Base-by-base conservation (phyloP, 2,797 vertebrate genomes). In the Oryzias sinensis region DNA sequence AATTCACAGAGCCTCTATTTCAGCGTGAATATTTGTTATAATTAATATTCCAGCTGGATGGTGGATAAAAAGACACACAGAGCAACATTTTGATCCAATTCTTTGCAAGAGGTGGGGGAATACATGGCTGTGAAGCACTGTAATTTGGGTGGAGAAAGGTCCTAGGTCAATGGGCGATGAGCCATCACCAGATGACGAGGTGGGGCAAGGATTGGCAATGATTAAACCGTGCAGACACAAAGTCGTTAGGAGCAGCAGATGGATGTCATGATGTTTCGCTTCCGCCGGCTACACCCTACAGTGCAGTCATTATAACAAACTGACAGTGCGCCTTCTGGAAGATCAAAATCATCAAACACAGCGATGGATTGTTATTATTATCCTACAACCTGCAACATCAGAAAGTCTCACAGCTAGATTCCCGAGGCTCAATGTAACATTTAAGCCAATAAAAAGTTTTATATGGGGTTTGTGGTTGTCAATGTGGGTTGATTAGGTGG, bases 191-290 rank as follows among this genome's bases (percentile, higher is more conserved):
- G 59, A 55, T 41, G 60, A 53, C 70, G 56, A 53, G 54, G 4
- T 0, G 62, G 44, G 44, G 52, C 13, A 40, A 43, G 61, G 46
- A 60, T 29, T 57, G 70, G 59, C 59, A 57, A 68, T 81, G 81
- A 86, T 81, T 87, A 82, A 80, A 84, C 72, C 9, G 2, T 59
- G 59, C 79, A 70, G 78, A 83, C 71, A 74, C 81, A 84, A 78
- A 84, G 79, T 82, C 72, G 69, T 82, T 81, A 76, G 81, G 62
- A 76, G 71, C 65, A 3, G 73, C 74, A n/a, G 73, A 81, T 77
- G 79, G 76, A 79, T 84, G 69, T 59, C 68, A 70, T 65, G 69
- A 86, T 78, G 57, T 65, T 81, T 64, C 40, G 4, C 63, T 74
- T n/a, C n/a, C n/a, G n/a, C 65, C 57, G 54, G 63, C 77, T 74